Conservation (phyloP, 1,140 invertebrate genomes). For the Globodera rostochiensis region DNA sequence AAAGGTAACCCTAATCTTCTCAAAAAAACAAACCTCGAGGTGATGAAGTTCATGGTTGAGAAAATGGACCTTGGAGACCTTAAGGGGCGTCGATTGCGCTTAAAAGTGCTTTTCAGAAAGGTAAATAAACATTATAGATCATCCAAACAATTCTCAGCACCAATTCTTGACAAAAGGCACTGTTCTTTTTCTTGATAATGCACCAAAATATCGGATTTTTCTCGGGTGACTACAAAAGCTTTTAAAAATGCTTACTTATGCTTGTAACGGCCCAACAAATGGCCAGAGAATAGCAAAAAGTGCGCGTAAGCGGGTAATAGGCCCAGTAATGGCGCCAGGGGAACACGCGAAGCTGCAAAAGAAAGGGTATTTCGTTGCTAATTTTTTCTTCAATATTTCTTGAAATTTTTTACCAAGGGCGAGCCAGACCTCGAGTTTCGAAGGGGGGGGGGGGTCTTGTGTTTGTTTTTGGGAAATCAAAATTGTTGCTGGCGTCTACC, state of each 20-base stretch:
- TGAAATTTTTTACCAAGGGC: no score
- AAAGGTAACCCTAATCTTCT: no score
- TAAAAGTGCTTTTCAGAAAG: not conserved
- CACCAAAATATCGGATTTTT: not conserved
- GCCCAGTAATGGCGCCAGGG: constrained; percentile 24
- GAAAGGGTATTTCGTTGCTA: no score
- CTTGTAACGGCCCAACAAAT: not conserved
- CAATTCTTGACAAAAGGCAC: not conserved
- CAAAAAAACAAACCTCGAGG: not conserved
- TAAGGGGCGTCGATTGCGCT: not conserved
- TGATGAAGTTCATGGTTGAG: not conserved
- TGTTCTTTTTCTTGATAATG: not conserved
- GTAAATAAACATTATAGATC: not conserved
- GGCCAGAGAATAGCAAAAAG: not conserved
- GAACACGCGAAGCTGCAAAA: constrained; percentile 9
- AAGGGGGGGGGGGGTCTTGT: no score
- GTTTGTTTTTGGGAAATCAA: no score
- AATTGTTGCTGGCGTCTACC: no score
- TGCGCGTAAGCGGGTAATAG: not conserved
- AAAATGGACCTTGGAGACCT: not conserved
- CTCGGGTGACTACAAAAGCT: no score
- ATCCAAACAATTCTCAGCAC: not conserved
- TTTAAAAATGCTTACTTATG: not conserved
- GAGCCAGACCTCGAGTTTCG: no score
- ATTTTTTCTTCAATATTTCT: no score